Percentiles rank a stretch among this genome's conserved stretches.
Conservation (phyloP, 2,113 vertebrate genomes). For the Corythoichthys intestinalis region DNA sequence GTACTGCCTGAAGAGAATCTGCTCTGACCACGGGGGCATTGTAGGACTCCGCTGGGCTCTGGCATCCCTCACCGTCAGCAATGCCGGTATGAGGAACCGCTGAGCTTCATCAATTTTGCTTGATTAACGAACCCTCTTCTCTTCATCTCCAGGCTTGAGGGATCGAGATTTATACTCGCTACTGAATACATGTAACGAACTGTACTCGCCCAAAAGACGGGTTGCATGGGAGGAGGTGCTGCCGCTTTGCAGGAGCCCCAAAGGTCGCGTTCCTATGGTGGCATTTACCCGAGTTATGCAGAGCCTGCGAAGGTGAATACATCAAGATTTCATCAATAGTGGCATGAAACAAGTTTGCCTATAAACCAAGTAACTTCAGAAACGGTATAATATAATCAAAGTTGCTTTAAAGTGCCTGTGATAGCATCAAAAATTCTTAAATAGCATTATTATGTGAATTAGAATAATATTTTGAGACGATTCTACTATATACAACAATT, state of each 20-base stretch:
- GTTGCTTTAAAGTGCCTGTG: too few relatives aligned
- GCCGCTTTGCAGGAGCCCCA: slow-evolving; percentile 49
- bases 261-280: slow-evolving; percentile 72
- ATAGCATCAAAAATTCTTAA: too few relatives aligned
- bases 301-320: slow-evolving; percentile 74
- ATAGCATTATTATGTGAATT: too few relatives aligned
- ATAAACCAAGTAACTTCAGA: too few relatives aligned
- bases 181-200: slow-evolving; percentile 68
- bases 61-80: slow-evolving; percentile 71
- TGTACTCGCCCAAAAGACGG: slow-evolving; percentile 36
- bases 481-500: too few relatives aligned
- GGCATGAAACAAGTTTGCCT: too few relatives aligned
- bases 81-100: slow-evolving; percentile 60
- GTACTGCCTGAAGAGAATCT: slow-evolving; percentile 71
- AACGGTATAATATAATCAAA: too few relatives aligned
- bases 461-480: too few relatives aligned
- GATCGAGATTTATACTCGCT: slow-evolving; percentile 77
- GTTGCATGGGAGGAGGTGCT: slow-evolving; percentile 70
- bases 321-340: background rate
- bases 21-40: slow-evolving; percentile 66
- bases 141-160: slow-evolving; percentile 69
- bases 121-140: background rate
- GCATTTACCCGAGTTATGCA: slow-evolving; percentile 73
- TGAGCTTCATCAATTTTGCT: background rate
- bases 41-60: slow-evolving; percentile 68